Base-by-base conservation (phyloP, 2,888 invertebrate genomes). In the Lepidocyrtoides sp. region DNA sequence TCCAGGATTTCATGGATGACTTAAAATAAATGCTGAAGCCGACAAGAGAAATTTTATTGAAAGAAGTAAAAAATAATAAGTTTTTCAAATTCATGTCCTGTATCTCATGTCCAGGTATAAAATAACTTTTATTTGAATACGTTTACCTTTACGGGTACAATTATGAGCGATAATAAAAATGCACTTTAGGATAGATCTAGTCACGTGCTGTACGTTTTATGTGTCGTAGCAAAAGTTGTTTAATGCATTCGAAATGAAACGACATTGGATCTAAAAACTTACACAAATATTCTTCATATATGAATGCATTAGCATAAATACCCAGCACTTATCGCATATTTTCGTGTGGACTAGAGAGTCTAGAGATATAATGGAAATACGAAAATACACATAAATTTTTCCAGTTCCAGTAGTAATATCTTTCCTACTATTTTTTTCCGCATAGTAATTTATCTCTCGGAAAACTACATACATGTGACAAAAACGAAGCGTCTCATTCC, bases 381-480 rank as follows among this genome's bases (percentile, higher is more conserved):
- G n/a, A n/a, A 60, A 82, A 60, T 57, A 63, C 23, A n/a, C 23
- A 82, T 82, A 82, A 82, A 60, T 82, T 82, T 82, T 41, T 63
- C 60, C 36, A 63, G 63, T 32, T 36, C 41, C 69, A 69, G 69
- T 69, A 69, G 69, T 41, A 41, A n/a, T 20, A 20, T 60, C 20
- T 17, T 3, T 41, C 2, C 0, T n/a, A 14, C 0, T 4, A 17
- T 32, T 32, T 36, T 79, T 7, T n/a, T 23, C 77, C 4, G 26
- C 5, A 20, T 51, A 60, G 41, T 41, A 14, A 44, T 79, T 29
- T 79, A 29, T 79, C 79, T 60, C 41, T 63, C 0, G 20, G 20
- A 29, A 26, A 41, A 29, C 41, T 10, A 20, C 29, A 57, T 17
- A 41, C 14, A 12, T 29, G 60, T 41, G 82, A 82, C 82, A 82